These are phyloP conservation scores for Hydrotaea diabolus DNA, from an alignment of 2,888 invertebrate species.

Conservation along the genomic window DNA sequence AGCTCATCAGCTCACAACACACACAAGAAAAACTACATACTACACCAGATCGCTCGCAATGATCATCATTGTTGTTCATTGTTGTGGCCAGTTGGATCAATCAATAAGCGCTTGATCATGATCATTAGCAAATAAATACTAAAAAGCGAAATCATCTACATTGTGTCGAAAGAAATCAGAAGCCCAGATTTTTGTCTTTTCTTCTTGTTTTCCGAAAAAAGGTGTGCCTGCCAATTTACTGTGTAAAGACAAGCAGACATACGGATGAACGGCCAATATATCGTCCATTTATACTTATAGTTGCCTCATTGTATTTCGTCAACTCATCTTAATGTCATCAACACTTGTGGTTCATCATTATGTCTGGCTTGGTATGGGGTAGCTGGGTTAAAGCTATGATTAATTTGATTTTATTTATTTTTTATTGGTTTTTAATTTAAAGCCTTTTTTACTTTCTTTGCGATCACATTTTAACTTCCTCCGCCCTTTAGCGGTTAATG, in stretches of 20 bases:
- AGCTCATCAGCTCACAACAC: constrained; percentile 64
- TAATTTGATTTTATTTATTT: constrained; percentile 44
- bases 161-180: constrained; percentile 36
- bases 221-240: constrained; percentile 15
- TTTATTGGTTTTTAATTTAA: constrained; percentile 30
- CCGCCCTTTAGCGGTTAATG: constrained; percentile 37
- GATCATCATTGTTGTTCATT: neutral
- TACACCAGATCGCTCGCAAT: constrained; percentile 12
- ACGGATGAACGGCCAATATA: neutral
- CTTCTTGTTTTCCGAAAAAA: neutral
- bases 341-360: neutral
- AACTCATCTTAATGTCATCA: constrained; percentile 64
- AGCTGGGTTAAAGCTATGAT: constrained; percentile 25
- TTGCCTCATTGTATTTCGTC: constrained; percentile 33
- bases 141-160: constrained; percentile 55
- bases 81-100: constrained; percentile 48
- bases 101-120: constrained; percentile 75
- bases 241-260: neutral
- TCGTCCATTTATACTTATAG: constrained; percentile 19
- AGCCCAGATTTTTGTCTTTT: constrained; percentile 27
- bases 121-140: constrained; percentile 73
- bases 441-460: neutral
- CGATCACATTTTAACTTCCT: constrained; percentile 34
- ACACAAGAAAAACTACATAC: neutral
- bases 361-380: no score